Evolutionary conservation across 2,888 invertebrate genomes (phyloP).

Genomic region (Dryococelus australis): DNA sequence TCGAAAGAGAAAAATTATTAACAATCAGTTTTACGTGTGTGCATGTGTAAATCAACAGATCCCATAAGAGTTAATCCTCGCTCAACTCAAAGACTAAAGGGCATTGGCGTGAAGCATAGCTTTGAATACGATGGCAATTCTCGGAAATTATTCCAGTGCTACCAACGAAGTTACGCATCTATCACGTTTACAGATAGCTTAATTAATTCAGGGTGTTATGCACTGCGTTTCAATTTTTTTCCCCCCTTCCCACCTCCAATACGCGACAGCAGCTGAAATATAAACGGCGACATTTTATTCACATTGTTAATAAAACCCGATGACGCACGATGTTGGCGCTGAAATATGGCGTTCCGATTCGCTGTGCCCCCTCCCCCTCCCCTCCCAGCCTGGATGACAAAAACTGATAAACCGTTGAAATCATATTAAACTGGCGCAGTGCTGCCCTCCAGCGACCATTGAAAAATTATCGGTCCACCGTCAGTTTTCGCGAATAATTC

Average conservation of each 20-base stretch:
- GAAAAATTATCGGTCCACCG: slow-evolving; percentile 9
- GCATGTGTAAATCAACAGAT: too few species aligned
- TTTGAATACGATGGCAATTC: neutral
- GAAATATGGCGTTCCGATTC: slow-evolving; percentile 11
- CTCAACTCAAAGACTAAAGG: too few species aligned
- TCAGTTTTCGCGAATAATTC: slow-evolving; percentile 16
- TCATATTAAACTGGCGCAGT: slow-evolving; percentile 16
- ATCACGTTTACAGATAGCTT: slow-evolving; percentile 16
- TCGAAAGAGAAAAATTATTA: too few species aligned
- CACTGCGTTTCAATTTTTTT: neutral
- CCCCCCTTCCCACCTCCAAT: neutral
- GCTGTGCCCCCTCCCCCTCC: neutral
- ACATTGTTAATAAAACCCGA: slow-evolving; percentile 16
- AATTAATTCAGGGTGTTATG: neutral
- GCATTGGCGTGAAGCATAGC: too few species aligned
- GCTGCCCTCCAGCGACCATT: slow-evolving; percentile 16
- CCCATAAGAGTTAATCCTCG: too few species aligned
- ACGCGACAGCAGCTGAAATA: slow-evolving; percentile 5
- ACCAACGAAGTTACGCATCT: neutral
- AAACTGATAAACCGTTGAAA: slow-evolving; percentile 8
- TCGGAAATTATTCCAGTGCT: neutral
- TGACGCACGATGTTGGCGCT: neutral
- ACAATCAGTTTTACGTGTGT: too few species aligned
- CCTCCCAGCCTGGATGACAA: neutral
- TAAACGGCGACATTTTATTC: slow-evolving; percentile 16